Conservation (phyloP, 1,140 invertebrate genomes). For the Carcinoscorpius rotundicauda region DNA sequence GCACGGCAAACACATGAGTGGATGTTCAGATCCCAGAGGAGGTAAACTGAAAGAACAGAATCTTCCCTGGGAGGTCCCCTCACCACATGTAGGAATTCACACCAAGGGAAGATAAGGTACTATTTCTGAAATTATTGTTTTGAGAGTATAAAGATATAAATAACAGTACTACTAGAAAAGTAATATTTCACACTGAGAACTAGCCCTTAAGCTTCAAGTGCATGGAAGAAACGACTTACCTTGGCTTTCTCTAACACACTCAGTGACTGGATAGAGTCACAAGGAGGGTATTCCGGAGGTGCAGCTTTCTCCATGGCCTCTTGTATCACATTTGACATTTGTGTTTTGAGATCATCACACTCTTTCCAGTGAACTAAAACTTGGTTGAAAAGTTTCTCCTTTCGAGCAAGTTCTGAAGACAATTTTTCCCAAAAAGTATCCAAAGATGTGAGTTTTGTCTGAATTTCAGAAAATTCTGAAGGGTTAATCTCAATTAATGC, state of each 20-base stretch:
- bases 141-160: background rate
- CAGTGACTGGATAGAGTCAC: slow-evolving; percentile 24
- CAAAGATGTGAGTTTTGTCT: slow-evolving; percentile 56
- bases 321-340: slow-evolving; percentile 25
- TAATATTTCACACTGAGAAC: background rate
- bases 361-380: slow-evolving; percentile 59
- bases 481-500: slow-evolving; percentile 67
- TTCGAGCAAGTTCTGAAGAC: slow-evolving; percentile 54
- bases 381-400: slow-evolving; percentile 48
- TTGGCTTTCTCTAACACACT: slow-evolving; percentile 32
- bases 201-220: background rate
- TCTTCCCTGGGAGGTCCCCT: no score
- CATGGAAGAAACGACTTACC: slow-evolving; percentile 10
- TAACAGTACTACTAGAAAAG: background rate
- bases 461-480: slow-evolving; percentile 57
- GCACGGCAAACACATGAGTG: no score
- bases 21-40: no score
- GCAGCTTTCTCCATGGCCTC: slow-evolving; percentile 8
- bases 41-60: no score
- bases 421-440: slow-evolving; percentile 67
- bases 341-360: slow-evolving; percentile 36
- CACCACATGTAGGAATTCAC: no score
- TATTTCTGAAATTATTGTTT: background rate
- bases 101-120: background rate
- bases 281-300: background rate